Conservation (phyloP, 35 echinoderm and acorn worm genomes). For the Apostichopus californicus region DNA sequence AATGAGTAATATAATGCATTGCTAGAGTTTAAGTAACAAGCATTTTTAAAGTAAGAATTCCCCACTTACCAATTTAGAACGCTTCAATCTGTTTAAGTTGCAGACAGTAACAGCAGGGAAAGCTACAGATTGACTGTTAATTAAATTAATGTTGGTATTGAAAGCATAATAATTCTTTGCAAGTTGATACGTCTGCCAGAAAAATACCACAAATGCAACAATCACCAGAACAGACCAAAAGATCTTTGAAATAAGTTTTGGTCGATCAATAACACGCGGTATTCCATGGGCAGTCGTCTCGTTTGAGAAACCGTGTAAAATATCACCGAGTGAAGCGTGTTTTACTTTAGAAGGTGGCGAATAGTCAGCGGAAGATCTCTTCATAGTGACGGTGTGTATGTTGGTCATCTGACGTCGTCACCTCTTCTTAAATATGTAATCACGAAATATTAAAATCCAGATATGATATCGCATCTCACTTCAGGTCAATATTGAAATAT, state of each 20-base stretch:
- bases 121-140: slow-evolving; percentile 42
- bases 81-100: slow-evolving; percentile 83
- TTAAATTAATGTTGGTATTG: slow-evolving; percentile 74
- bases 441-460: not conserved
- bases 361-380: slow-evolving; percentile 13
- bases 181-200: slow-evolving; percentile 39
- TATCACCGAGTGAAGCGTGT: not conserved
- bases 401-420: slow-evolving; percentile 5
- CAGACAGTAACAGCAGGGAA: slow-evolving; percentile 94
- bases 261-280: no score
- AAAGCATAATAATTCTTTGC: slow-evolving; percentile 58
- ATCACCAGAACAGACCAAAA: no score
- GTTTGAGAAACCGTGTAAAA: not conserved
- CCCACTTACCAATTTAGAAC: slow-evolving; percentile 58
- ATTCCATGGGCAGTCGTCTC: no score
- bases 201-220: slow-evolving; percentile 39
- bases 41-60: no score
- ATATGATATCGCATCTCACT: not conserved
- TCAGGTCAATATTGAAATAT: no score
- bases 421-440: slow-evolving; percentile 7
- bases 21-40: no score
- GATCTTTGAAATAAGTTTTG: no score
- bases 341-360: slow-evolving; percentile 5
- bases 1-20: no score
- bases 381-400: not conserved